phyloP scores from a whole-genome alignment of 2,797 vertebrate genomes.

The Hapalemur alaotrensis region DNA sequence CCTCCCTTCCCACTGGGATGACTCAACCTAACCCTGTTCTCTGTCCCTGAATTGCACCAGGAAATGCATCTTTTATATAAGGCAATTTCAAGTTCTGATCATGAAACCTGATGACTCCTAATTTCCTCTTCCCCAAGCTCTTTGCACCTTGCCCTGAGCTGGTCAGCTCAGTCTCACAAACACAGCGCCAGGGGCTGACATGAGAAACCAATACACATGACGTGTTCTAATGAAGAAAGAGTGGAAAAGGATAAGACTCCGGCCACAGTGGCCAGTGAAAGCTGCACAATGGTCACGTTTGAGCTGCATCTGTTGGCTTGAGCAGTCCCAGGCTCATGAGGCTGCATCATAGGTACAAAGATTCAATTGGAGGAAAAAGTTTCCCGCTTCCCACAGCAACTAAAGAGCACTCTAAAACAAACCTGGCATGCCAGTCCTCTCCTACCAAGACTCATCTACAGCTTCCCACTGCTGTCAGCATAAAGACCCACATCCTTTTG shows the following conservation, averaged over 20 bases:
- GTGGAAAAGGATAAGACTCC: background rate
- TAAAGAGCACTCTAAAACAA: background rate
- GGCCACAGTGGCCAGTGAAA: background rate
- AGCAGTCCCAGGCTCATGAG: background rate
- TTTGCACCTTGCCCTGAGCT: background rate
- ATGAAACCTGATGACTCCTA: background rate
- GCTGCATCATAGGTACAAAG: background rate
- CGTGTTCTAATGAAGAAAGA: background rate
- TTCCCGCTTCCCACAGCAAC: background rate
- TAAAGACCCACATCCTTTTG: background rate
- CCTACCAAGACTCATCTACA: background rate
- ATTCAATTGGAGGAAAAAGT: background rate
- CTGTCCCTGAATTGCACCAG: background rate
- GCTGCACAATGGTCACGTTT: background rate
- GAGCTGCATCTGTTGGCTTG: background rate
- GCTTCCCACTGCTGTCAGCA: background rate
- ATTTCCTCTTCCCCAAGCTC: background rate
- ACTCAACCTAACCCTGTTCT: background rate
- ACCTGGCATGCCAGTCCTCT: background rate
- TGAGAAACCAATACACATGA: background rate
- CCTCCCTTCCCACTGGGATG: background rate
- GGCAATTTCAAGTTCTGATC: background rate
- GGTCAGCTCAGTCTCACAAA: background rate
- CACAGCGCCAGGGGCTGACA: background rate
- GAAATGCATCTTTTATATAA: background rate